Evolutionary conservation across 1,140 invertebrate species (phyloP).

Genomic region (Rhagoletis zephyria): DNA sequence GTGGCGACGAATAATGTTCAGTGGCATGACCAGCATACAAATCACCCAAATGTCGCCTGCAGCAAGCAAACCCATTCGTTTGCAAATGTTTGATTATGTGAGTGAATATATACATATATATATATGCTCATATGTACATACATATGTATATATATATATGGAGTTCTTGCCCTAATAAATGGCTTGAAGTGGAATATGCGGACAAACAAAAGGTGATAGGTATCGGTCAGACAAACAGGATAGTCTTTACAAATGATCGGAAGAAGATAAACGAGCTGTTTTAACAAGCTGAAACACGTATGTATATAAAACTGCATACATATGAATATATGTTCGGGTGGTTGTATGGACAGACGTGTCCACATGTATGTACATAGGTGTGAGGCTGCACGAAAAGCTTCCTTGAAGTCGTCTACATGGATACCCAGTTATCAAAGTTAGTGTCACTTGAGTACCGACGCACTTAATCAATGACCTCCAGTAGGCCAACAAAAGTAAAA

Average conservation of each 20-base stretch:
- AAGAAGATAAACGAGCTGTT: conserved; percentile 45
- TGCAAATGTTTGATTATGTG: not conserved
- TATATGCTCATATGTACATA: not conserved
- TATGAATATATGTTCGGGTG: too few relatives aligned
- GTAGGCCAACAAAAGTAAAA: not conserved
- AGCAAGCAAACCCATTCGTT: conserved; percentile 28
- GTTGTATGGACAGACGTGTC: too few relatives aligned
- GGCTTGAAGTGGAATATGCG: conserved; percentile 24
- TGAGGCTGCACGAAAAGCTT: too few relatives aligned
- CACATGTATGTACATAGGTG: too few relatives aligned
- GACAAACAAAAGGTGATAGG: conserved; percentile 34
- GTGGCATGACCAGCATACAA: conserved; percentile 27
- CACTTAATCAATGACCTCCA: conserved; percentile 23
- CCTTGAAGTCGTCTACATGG: not conserved
- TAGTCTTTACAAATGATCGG: conserved; percentile 30
- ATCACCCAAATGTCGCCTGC: conserved; percentile 31
- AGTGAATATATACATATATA: not conserved
- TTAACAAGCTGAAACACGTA: conserved; percentile 41
- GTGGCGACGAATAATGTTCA: not conserved
- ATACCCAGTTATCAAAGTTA: conserved; percentile 24
- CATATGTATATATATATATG: not conserved
- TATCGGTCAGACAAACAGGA: conserved; percentile 42
- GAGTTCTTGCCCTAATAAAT: not conserved
- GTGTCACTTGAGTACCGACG: not conserved
- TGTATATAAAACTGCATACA: not conserved